These are phyloP conservation scores for Xiphorhynchus elegans DNA, from an alignment of 2,113 vertebrate genomes.

Conservation along the genomic window DNA sequence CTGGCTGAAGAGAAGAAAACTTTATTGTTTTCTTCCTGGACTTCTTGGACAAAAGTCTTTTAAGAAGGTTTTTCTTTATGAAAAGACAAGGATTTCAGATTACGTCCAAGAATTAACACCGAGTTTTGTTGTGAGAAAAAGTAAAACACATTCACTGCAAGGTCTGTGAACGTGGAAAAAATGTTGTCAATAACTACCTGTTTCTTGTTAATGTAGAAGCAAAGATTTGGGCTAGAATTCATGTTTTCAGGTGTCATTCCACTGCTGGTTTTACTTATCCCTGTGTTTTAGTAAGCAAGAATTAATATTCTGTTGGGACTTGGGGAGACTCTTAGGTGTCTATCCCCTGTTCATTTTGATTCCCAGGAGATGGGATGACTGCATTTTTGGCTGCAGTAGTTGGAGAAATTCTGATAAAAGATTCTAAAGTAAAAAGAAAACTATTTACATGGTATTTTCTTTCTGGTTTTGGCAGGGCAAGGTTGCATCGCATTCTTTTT, in stretches of 20 bases:
- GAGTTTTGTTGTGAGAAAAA: not conserved
- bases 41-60: not conserved
- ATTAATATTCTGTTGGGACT: not conserved
- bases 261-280: not conserved
- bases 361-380: not conserved
- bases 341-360: not conserved
- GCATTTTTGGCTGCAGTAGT: not conserved
- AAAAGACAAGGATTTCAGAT: not conserved
- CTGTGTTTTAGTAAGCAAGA: not conserved
- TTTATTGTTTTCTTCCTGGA: not conserved
- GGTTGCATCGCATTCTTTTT: not conserved
- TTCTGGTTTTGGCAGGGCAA: not conserved
- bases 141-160: not conserved
- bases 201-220: not conserved
- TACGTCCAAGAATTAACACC: not conserved
- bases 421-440: not conserved
- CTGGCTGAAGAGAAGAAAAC: not conserved
- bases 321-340: not conserved
- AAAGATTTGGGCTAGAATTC: not conserved
- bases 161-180: not conserved
- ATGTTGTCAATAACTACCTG: not conserved
- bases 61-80: not conserved
- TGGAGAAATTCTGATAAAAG: constrained; percentile 1
- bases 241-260: not conserved
- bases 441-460: not conserved